Base-by-base conservation (phyloP, 2,888 invertebrate species). In the Euproctis similis region DNA sequence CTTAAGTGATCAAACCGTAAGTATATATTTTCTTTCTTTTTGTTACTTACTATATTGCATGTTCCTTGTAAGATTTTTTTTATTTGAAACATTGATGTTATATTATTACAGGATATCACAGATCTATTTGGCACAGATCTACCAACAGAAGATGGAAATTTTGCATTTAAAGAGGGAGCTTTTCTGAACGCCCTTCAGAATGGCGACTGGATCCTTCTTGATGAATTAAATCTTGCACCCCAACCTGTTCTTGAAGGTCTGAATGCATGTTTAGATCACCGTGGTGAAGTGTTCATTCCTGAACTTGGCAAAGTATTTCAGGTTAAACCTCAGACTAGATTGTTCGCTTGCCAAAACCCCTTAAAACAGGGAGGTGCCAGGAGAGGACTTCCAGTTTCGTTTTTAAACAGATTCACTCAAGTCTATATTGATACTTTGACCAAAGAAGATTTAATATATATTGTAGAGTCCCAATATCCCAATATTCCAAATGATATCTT, bases 311-410 rank as follows among this genome's bases (percentile, higher is more conserved):
- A 89, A 69, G 92, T 92, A 0, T 98, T 98, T 63, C 85, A 87
- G 36, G 89, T 98, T 0, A 90, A 87, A 59, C 69, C 78, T 31
- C 87, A 89, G 46, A 97, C 97, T 0, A 89, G 93, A 46, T 87
- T 99, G 26, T 99, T 99, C 70, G 99, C 94, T 1, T 98, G 98
- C 58, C 99, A 99, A 76, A 99, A 99, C 86, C 99, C 99, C 0
- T 80, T 95, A 20, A 90, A 90, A 53, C 96, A 99, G 82, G 99
- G 99, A 6, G 98, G 98, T 0, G 97, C 95, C 0, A 87, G 99
- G 39, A 90, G 98, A 69, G 98, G 98, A 1, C 84, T 99, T 13
- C 99, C 99, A 0, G 90, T 94, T 56, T 98, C 98, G 0, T 99
- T 99, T 69, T 85, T 99, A 0, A 99, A 99, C 72, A 89, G 99